phyloP scores from a whole-genome alignment of 2,797 vertebrate species.

The Kryptolebias ocellatus region DNA sequence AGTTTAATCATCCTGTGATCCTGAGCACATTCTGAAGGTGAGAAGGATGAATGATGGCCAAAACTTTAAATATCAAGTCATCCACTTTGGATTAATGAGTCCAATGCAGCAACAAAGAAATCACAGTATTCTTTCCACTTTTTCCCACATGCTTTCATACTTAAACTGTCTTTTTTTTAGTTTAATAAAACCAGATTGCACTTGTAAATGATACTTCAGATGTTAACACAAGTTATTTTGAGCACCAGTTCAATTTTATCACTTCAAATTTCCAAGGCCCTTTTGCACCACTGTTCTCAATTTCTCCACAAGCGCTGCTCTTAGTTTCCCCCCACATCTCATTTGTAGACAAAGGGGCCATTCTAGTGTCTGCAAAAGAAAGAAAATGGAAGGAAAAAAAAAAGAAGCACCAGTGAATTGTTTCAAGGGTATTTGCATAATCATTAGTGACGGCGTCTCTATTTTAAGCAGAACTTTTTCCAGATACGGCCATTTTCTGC shows the following conservation, averaged over 20 bases:
- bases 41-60: conserved; percentile 56
- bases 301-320: conserved; percentile 45
- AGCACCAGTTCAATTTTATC: conserved; percentile 40
- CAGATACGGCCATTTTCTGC: conserved; percentile 57
- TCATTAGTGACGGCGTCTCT: conserved; percentile 66
- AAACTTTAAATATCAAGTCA: conserved; percentile 42
- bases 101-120: conserved; percentile 41
- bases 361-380: conserved; percentile 57
- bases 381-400: conserved; percentile 23
- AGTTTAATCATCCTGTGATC: conserved; percentile 74
- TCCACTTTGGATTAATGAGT: conserved; percentile 53
- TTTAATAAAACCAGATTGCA: conserved; percentile 23
- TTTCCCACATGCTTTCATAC: conserved; percentile 22
- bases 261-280: conserved; percentile 39
- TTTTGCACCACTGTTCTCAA: conserved; percentile 36
- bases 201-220: conserved; percentile 41
- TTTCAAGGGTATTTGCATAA: conserved; percentile 69
- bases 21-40: conserved; percentile 55
- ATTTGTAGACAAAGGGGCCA: conserved; percentile 63
- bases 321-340: conserved; percentile 49
- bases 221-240: conserved; percentile 14
- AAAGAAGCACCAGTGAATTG: conserved; percentile 59
- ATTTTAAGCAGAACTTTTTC: conserved; percentile 66
- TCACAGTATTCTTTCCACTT: conserved; percentile 32
- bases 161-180: conserved; percentile 5